Percentiles rank a stretch among this genome's conserved stretches.
Evolutionary conservation across 2,888 invertebrate genomes (phyloP).

Genomic region (Taphrorychus bicolor): DNA sequence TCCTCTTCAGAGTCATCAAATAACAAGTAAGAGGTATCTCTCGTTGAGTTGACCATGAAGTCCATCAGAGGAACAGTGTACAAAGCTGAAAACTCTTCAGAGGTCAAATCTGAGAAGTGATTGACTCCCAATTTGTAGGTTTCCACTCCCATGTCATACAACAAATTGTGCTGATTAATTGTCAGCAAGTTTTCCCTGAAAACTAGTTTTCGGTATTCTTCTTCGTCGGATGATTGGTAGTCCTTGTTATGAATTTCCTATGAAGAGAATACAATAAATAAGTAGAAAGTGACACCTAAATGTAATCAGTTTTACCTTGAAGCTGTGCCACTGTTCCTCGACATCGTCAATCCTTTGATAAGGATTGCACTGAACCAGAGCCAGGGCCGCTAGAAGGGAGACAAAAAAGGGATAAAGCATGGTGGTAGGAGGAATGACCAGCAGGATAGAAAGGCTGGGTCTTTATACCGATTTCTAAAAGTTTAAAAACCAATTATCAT

Average conservation of each 20-base stretch:
- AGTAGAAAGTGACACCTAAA: background rate
- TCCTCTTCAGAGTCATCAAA: background rate
- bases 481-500: no score
- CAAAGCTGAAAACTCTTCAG: constrained; percentile 50
- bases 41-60: background rate
- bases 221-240: constrained; percentile 50
- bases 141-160: constrained; percentile 49
- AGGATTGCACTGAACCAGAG: no score
- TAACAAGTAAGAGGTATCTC: background rate
- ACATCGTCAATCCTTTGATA: background rate
- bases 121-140: constrained; percentile 53
- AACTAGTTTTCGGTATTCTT: constrained; percentile 50
- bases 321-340: background rate
- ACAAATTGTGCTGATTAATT: constrained; percentile 52
- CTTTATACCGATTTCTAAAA: no score
- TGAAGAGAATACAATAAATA: constrained; percentile 22
- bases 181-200: constrained; percentile 55
- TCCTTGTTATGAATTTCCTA: constrained; percentile 53
- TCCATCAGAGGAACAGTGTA: background rate
- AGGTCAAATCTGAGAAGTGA: constrained; percentile 53
- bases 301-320: background rate
- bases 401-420: no score
- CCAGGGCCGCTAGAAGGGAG: no score
- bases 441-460: no score
- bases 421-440: no score